These are phyloP conservation scores for Emydocephalus ijimae DNA, from an alignment of 2,113 vertebrate genomes.

Conservation along the genomic window DNA sequence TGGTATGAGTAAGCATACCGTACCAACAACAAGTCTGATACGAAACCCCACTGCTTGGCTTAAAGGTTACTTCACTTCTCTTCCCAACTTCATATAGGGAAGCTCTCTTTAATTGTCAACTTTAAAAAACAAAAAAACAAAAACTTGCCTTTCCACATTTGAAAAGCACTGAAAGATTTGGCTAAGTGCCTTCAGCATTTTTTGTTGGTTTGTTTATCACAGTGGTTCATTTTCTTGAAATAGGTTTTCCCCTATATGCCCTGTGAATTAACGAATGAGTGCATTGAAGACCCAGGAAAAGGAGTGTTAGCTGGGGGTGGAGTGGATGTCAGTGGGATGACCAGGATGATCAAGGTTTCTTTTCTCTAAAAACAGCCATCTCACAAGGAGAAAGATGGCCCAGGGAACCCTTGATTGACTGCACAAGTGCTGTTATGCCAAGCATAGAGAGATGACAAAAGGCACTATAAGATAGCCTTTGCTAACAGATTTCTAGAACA, in stretches of 20 bases:
- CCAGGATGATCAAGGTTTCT: not conserved
- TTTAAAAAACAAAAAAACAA: not conserved
- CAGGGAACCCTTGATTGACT: conserved; percentile 47
- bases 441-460: conserved; percentile 27
- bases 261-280: not conserved
- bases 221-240: not conserved
- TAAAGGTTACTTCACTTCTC: too few relatives aligned
- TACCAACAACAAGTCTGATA: not conserved
- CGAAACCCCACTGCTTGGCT: not conserved
- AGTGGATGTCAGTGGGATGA: not conserved
- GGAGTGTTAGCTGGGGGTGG: not conserved
- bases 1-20: not conserved
- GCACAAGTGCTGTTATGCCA: conserved; percentile 38
- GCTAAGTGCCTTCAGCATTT: not conserved
- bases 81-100: not conserved
- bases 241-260: not conserved
- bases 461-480: conserved; percentile 57
- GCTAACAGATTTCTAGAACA: conserved; percentile 68
- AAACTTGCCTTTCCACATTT: not conserved
- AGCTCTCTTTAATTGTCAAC: not conserved
- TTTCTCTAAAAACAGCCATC: not conserved
- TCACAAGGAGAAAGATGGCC: not conserved
- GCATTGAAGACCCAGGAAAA: not conserved
- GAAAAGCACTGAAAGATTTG: not conserved
- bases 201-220: too few relatives aligned